Evolutionary conservation across 2,113 vertebrate genomes (phyloP).

Genomic region (Anolis carolinensis): DNA sequence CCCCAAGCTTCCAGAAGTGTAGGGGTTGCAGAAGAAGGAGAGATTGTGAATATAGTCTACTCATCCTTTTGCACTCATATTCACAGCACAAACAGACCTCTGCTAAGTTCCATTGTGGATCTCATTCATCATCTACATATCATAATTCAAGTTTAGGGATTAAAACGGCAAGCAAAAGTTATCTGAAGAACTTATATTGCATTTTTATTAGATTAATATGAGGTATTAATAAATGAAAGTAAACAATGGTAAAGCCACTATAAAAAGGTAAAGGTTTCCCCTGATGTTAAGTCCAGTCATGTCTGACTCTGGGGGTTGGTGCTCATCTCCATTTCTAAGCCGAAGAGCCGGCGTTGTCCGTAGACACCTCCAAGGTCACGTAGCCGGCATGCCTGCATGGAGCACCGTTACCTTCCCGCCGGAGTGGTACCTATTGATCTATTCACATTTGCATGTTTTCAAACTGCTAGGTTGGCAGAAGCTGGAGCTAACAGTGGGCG

Average conservation of each 20-base stretch:
- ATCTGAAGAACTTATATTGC: accelerated
- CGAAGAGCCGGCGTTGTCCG: too few species aligned
- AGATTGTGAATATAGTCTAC: background rate
- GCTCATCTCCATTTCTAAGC: too few species aligned
- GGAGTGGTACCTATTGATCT: too few species aligned
- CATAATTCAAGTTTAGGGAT: background rate
- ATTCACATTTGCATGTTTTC: too few species aligned
- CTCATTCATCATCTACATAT: background rate
- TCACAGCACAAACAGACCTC: background rate
- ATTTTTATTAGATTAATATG: background rate
- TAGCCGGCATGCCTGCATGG: too few species aligned
- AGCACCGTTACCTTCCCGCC: too few species aligned
- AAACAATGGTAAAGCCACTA: background rate
- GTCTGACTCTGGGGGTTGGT: too few species aligned
- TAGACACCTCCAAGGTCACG: too few species aligned
- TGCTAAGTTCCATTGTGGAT: background rate
- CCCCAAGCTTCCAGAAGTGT: background rate
- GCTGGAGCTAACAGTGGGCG: too few species aligned
- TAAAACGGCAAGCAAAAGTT: background rate
- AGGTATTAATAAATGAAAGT: background rate
- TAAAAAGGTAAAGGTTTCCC: too few species aligned
- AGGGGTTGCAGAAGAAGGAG: background rate
- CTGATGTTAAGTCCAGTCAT: too few species aligned
- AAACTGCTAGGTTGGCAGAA: too few species aligned
- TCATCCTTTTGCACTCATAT: background rate